Conservation (phyloP, 2,797 vertebrate species). For the Iguana delicatissima region DNA sequence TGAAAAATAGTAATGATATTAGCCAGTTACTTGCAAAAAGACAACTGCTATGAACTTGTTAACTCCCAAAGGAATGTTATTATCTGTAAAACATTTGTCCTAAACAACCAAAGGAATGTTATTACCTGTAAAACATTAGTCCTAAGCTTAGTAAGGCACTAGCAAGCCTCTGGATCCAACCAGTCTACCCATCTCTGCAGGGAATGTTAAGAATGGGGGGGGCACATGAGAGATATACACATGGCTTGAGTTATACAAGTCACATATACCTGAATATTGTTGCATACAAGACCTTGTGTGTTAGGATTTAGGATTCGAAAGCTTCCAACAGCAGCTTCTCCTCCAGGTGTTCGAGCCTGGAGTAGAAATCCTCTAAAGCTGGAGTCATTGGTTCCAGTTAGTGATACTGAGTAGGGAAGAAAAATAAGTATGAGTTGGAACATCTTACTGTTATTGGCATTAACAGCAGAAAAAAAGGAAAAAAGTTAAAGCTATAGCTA, state of each 20-base stretch:
- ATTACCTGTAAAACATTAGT: too few species aligned
- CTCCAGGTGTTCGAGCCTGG: conserved; percentile 71
- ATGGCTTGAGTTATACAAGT: not conserved
- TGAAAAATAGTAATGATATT: too few species aligned
- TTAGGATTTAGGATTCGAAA: conserved; percentile 51
- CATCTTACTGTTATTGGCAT: not conserved
- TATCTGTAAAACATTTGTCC: too few species aligned
- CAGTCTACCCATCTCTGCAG: not conserved
- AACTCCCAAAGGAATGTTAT: too few species aligned
- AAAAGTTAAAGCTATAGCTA: not conserved
- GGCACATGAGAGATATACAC: not conserved
- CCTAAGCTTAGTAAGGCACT: too few species aligned
- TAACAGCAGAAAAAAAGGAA: not conserved
- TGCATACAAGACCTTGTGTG: conserved; percentile 70
- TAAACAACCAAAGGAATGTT: too few species aligned
- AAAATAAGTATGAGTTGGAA: not conserved
- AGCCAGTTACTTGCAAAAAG: too few species aligned
- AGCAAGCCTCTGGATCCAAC: not conserved
- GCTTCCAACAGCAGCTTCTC: conserved; percentile 64
- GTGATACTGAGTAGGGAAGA: conserved; percentile 66
- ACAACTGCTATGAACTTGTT: too few species aligned
- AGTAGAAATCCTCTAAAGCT: conserved; percentile 81
- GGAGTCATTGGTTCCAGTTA: conserved; percentile 44
- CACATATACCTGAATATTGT: conserved; percentile 68
- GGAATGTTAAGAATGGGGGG: not conserved